Evolutionary conservation across 1,140 invertebrate genomes (phyloP), one percentile per base, ranked within the genome.

Genomic region (Pseudomyrmex concolor): DNA sequence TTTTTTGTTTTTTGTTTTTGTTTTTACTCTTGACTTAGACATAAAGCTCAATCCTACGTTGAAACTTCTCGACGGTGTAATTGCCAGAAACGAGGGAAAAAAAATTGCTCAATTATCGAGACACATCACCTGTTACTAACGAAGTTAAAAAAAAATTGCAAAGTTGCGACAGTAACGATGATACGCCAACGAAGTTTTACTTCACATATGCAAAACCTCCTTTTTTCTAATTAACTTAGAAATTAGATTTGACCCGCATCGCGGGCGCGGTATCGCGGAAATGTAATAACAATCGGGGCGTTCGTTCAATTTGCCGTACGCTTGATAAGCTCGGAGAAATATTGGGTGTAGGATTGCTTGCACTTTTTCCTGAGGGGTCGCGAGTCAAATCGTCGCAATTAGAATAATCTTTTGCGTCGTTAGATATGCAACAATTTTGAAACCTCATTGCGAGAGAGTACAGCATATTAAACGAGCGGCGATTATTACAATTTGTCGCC

Each of bases 191-290:
- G 63, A 45, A 77, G 0, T 25, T 25, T 2, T 3, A 25, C 2
- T 25, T 25, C 2, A 25, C 25, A 2, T 25, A 25, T 2, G 22
- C 17, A 51, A 57, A n/a, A n/a, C 70, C 15, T 50, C 12, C 13
- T 54, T 62, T 57, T 70, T 71, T 34, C 19, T 68, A 55, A 68
- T 80, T 59, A 12, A 80, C 43, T 80, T 70, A 48, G n/a, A 80
- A 80, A 80, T 59, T 70, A 15, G n/a, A 67, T 57, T 50, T 34
- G 48, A 71, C 43, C 64, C 64, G 76, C 66, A 80, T 80, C 51
- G 13, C 34, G 34, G 34, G 34, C 3, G 66, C 13, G 34, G 13
- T 34, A 43, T 0, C 17, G 25, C 34, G 17, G 59, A 70, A 70
- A 68, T 10, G 64, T 70, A 70, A 78, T 78, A 68, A 68, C 57